A percentile compares a stretch with the other conserved stretches of the same genome.
Conservation (phyloP, 2,113 vertebrate genomes). For the Sminthopsis crassicaudata region DNA sequence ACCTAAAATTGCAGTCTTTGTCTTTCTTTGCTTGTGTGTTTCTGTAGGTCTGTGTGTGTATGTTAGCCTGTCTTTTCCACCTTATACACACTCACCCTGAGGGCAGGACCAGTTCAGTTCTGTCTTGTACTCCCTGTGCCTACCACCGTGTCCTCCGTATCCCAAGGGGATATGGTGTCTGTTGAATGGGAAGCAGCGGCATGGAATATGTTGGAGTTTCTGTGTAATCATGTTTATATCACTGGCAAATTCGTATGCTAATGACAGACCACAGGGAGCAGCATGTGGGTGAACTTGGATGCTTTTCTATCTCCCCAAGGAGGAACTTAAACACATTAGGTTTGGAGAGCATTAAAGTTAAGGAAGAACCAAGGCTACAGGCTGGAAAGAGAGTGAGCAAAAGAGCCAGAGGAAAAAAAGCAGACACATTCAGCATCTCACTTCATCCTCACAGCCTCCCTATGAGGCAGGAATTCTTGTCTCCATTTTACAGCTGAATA, state of each 20-base stretch:
- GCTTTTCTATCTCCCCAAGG: constrained; percentile 34
- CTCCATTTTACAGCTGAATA: background rate
- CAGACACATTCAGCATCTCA: background rate
- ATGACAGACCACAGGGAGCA: background rate
- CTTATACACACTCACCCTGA: background rate
- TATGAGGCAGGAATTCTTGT: background rate
- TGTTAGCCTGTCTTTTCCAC: background rate
- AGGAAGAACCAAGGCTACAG: background rate
- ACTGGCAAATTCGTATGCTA: background rate
- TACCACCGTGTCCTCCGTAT: no score
- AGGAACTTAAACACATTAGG: constrained; percentile 28
- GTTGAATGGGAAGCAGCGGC: background rate
- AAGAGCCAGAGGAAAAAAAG: constrained; percentile 12
- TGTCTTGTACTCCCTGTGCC: no score
- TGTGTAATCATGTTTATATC: background rate
- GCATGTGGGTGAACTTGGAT: background rate
- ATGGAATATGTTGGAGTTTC: background rate
- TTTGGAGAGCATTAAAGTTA: background rate
- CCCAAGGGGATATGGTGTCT: background rate
- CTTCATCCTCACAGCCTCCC: background rate
- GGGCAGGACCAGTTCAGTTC: no score
- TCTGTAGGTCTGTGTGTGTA: no score
- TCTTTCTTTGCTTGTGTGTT: background rate
- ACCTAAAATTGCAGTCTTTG: background rate
- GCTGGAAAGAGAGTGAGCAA: constrained; percentile 9